Percentiles rank a stretch among this genome's conserved stretches.
Conservation (phyloP, 2,888 invertebrate genomes). For the Papilio gigon region DNA sequence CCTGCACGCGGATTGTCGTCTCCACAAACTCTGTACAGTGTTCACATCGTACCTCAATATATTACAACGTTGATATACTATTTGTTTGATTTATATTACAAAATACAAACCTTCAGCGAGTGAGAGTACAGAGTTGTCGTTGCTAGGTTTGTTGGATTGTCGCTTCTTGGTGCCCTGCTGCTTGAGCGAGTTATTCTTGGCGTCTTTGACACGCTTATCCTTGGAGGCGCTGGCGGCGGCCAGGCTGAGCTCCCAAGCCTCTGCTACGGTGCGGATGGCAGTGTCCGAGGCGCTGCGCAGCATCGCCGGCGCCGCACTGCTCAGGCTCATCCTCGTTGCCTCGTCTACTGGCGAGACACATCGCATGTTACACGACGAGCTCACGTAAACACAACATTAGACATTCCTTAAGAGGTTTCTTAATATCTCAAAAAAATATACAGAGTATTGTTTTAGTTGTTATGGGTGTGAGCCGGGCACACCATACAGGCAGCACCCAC, state of each 20-base stretch:
- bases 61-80: not conserved
- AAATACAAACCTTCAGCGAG: constrained; percentile 60
- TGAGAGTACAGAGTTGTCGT: constrained; percentile 57
- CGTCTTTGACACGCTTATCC: constrained; percentile 93
- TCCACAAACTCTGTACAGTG: constrained; percentile 63
- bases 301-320: constrained; percentile 67
- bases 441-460: too few species aligned
- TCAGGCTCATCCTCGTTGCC: constrained; percentile 52
- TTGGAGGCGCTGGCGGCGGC: constrained; percentile 94
- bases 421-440: too few species aligned
- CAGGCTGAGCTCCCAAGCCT: constrained; percentile 90
- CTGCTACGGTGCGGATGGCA: constrained; percentile 91
- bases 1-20: constrained; percentile 66
- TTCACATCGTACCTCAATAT: not conserved
- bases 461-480: too few species aligned
- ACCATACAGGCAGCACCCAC: too few species aligned
- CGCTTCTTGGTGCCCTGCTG: constrained; percentile 71
- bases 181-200: constrained; percentile 84
- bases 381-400: not conserved
- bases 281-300: constrained; percentile 86
- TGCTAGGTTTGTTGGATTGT: constrained; percentile 62
- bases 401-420: not conserved
- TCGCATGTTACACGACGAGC: not conserved
- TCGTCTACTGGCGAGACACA: constrained; percentile 69
- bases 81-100: not conserved